These are phyloP conservation scores for Telmatherina bonti DNA, from an alignment of 2,797 vertebrate genomes.

Conservation along the genomic window DNA sequence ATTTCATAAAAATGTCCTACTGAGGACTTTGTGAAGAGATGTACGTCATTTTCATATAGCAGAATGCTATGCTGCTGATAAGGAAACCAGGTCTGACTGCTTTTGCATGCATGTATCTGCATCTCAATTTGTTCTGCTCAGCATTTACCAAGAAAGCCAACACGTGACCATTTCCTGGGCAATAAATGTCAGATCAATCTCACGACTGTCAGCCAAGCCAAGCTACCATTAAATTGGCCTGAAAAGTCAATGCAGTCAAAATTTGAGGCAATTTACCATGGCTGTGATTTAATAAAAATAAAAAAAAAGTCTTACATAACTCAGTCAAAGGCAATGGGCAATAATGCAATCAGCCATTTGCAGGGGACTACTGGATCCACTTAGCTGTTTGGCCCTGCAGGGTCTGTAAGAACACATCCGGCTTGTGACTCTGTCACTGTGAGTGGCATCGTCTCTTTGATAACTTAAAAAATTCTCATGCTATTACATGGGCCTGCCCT, in stretches of 20 bases:
- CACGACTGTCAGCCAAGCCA: constrained; percentile 54
- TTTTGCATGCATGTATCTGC: constrained; percentile 21
- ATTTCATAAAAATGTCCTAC: neutral
- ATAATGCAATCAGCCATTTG: constrained; percentile 63
- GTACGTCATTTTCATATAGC: neutral
- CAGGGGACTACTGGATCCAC: constrained; percentile 41
- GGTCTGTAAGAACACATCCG: constrained; percentile 55
- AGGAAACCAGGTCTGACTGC: constrained; percentile 23
- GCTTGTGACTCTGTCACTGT: constrained; percentile 57
- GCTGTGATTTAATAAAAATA: constrained; percentile 47
- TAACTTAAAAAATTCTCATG: constrained; percentile 59
- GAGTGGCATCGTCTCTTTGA: constrained; percentile 55
- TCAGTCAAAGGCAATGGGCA: constrained; percentile 52
- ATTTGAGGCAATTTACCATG: constrained; percentile 60
- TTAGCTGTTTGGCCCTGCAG: constrained; percentile 47
- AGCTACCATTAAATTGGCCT: constrained; percentile 66
- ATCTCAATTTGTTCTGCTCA: constrained; percentile 52
- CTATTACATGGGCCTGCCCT: constrained; percentile 34
- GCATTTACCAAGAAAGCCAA: constrained; percentile 45
- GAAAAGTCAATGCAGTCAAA: constrained; percentile 60
- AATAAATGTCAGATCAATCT: constrained; percentile 73
- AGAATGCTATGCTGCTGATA: constrained; percentile 23
- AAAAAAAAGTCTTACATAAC: constrained; percentile 51
- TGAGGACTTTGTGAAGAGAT: neutral
- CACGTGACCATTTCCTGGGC: constrained; percentile 59